Evolutionary conservation across 2,113 vertebrate genomes (phyloP).

Genomic region (Brevimyrus niger): DNA sequence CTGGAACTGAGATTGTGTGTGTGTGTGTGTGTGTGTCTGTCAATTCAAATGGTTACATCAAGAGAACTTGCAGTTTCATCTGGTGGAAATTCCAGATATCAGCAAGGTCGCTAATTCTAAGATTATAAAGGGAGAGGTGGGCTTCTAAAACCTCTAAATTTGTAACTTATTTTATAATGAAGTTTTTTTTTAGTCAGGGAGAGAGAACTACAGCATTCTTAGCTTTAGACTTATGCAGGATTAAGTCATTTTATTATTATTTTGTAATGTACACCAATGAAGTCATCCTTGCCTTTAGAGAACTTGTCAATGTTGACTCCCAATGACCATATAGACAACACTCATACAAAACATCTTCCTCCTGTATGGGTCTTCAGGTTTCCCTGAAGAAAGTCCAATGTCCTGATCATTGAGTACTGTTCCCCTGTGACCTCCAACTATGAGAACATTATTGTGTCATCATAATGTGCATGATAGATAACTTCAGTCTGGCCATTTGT

Average conservation of each 20-base stretch:
- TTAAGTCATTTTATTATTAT: not conserved
- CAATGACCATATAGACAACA: no score
- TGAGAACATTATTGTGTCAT: not conserved
- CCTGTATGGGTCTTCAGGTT: not conserved
- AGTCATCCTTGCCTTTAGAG: not conserved
- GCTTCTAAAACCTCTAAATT: not conserved
- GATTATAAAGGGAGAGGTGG: not conserved
- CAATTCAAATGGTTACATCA: not conserved
- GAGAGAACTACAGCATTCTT: not conserved
- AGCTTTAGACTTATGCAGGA: not conserved
- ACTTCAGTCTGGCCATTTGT: not conserved
- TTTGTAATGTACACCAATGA: not conserved
- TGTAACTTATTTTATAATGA: not conserved
- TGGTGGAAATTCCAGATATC: not conserved
- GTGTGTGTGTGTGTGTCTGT: not conserved
- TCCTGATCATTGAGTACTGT: not conserved
- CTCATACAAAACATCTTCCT: not conserved
- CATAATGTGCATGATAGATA: not conserved
- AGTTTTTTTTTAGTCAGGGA: not conserved
- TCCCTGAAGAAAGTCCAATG: not conserved
- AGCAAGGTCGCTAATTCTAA: not conserved
- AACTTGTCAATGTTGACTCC: no score
- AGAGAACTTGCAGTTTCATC: not conserved
- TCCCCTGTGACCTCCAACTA: not conserved
- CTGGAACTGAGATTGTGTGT: not conserved